phyloP scores from a whole-genome alignment of 2,888 invertebrate species.

The Andrena haemorrhoa region DNA sequence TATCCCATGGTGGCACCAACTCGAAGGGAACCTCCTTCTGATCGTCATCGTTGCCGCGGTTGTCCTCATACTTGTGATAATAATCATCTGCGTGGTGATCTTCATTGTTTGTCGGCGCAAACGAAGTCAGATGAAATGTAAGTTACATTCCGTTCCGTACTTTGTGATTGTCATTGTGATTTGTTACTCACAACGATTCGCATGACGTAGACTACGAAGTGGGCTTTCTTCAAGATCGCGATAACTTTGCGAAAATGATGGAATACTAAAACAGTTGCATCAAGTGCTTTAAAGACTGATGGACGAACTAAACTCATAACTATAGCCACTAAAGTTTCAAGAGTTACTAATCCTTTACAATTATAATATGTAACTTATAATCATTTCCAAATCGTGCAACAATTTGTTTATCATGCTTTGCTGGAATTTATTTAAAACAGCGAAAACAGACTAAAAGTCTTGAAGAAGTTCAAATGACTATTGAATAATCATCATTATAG shows the following conservation, averaged over 20 bases:
- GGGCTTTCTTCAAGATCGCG: slow-evolving; percentile 45
- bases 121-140: slow-evolving; percentile 93
- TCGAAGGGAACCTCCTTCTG: slow-evolving; percentile 92
- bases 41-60: slow-evolving; percentile 90
- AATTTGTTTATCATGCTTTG: neutral
- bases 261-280: neutral
- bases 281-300: no score
- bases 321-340: no score
- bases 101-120: slow-evolving; percentile 94
- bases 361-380: no score
- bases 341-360: no score
- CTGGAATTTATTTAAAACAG: neutral
- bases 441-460: slow-evolving; percentile 21
- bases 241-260: neutral
- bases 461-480: slow-evolving; percentile 35
- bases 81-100: slow-evolving; percentile 93
- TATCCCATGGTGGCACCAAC: slow-evolving; percentile 92
- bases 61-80: slow-evolving; percentile 89
- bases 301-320: no score
- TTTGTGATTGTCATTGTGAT: slow-evolving; percentile 42
- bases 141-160: slow-evolving; percentile 84
- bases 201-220: slow-evolving; percentile 53
- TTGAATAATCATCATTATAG: slow-evolving; percentile 25
- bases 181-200: slow-evolving; percentile 55
- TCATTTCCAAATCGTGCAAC: neutral